Conservation (phyloP, 1,140 invertebrate species). For the Drosophila repletoides region DNA sequence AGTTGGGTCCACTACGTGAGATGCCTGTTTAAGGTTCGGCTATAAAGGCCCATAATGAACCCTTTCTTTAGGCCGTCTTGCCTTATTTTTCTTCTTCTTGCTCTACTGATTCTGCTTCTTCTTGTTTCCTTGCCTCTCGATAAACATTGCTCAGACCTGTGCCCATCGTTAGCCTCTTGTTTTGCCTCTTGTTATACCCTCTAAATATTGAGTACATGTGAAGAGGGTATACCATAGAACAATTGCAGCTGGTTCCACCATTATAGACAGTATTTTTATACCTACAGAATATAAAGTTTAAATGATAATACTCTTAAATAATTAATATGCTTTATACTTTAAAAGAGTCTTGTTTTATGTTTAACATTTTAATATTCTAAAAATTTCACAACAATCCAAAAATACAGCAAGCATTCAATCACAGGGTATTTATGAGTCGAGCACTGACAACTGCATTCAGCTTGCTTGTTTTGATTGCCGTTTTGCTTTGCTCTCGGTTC, state of each 20-base stretch:
- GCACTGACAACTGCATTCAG: not conserved
- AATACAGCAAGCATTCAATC: no score
- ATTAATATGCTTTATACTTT: not conserved
- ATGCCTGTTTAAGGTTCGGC: constrained; percentile 56
- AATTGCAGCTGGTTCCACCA: no score
- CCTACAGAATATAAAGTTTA: no score
- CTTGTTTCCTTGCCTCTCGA: constrained; percentile 35
- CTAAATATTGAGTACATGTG: not conserved
- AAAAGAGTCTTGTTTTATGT: not conserved
- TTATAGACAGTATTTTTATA: no score
- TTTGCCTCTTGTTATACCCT: constrained; percentile 5
- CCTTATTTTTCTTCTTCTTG: constrained; percentile 21
- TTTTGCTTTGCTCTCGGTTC: constrained; percentile 56
- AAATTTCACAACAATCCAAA: no score
- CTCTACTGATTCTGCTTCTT: constrained; percentile 15
- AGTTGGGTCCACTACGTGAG: constrained; percentile 59
- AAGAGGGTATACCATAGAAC: not conserved
- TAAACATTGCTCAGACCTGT: constrained; percentile 56
- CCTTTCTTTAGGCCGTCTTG: constrained; percentile 63
- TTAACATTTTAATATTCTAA: not conserved
- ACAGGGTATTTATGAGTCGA: not conserved
- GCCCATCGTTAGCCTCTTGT: constrained; percentile 63
- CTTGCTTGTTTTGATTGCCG: constrained; percentile 55
- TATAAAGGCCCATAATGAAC: constrained; percentile 71
- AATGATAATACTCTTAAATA: no score